Evolutionary conservation across 2,113 vertebrate genomes (phyloP), one percentile per base, ranked within the genome.

Genomic region (Laticauda colubrina): DNA sequence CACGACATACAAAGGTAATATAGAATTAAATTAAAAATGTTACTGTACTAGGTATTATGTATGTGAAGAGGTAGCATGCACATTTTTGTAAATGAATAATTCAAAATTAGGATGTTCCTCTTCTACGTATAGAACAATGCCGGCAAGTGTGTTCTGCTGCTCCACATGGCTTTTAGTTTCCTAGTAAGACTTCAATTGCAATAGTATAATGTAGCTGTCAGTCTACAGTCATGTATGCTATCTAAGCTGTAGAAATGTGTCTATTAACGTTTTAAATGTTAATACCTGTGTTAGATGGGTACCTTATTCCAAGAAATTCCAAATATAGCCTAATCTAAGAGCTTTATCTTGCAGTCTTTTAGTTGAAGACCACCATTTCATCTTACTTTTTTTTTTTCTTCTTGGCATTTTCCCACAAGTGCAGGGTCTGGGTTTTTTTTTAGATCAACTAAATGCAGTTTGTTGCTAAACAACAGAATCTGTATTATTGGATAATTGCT

Each of bases 1-100:
- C 12, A 97, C 98, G 24, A 93, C 94, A 0, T 97, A 98, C 95
- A 98, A 98, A 98, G 99, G 99, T 99, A 97, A 97, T 93, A 54
- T 81, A 39, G 45, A 89, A 75, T 2, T 3, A 0, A 93, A 15
- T 94, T 26, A 94, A 81, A 91, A 2, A 2, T 94, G 14, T 94
- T 26, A 24, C 23, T 92, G 81, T 89, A 94, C n/a, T 7, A 14
- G 59, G 0, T 51, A 92, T 91, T 92, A 88, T 93, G 90, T 88
- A 89, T 34, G 2, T n/a, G 7, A 48, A 1, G 45, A 85, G 12
- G 3, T 92, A 54, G 24, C 45, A 3, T 91, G 3, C 10, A 51
- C 85, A 64, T 91, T 20, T 2, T 20, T 59, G 81, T 64, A 51
- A 24, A 9, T 12, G n/a, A 43, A 1, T 10, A 81, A 81, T 81